These are phyloP conservation scores for Parascotia fuliginaria DNA, from an alignment of 2,888 invertebrate species.

Conservation along the genomic window DNA sequence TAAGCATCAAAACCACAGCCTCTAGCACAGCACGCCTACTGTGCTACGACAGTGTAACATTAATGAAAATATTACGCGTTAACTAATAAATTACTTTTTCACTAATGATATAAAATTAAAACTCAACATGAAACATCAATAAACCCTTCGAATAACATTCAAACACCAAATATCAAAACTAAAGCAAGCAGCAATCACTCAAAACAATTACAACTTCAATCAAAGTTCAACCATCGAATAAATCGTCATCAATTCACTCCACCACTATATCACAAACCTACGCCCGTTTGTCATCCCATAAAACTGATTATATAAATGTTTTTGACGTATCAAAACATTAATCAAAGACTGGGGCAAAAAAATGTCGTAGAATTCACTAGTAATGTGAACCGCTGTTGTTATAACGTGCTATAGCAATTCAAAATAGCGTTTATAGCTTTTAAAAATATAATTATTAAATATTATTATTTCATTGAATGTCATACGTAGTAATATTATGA, in stretches of 20 bases:
- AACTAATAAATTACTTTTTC: too few species aligned
- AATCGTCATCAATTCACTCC: constrained; percentile 36
- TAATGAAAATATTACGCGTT: too few species aligned
- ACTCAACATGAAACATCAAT: too few species aligned
- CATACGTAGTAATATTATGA: too few species aligned
- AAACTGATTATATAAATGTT: constrained; percentile 50
- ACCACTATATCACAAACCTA: constrained; percentile 37
- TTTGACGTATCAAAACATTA: constrained; percentile 52
- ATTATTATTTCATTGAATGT: too few species aligned
- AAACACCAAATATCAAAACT: background rate
- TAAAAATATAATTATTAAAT: too few species aligned
- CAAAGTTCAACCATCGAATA: constrained; percentile 25
- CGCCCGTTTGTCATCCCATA: constrained; percentile 46
- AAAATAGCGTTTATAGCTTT: background rate
- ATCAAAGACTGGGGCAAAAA: constrained; percentile 50
- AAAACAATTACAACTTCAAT: constrained; percentile 21
- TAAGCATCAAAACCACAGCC: too few species aligned
- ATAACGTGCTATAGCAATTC: background rate
- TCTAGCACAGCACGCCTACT: too few species aligned
- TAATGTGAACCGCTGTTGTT: background rate
- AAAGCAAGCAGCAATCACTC: background rate
- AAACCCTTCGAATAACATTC: too few species aligned
- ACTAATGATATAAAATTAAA: too few species aligned
- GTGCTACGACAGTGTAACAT: too few species aligned
- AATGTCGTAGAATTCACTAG: constrained; percentile 6